Evolutionary conservation across 2,797 vertebrate genomes (phyloP).

Genomic region (Melanotaenia pygmaea): DNA sequence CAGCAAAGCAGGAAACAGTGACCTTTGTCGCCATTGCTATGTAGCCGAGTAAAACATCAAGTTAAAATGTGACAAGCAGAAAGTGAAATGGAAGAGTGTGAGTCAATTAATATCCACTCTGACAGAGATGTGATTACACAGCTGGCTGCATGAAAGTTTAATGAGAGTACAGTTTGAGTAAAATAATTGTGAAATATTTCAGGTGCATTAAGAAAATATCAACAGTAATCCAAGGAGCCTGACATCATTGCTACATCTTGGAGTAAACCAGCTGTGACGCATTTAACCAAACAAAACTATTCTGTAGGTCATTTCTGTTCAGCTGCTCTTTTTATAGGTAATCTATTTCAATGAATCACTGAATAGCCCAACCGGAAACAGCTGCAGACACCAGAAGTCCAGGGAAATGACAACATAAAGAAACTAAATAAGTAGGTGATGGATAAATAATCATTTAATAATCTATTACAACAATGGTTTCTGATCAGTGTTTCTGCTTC

Average conservation of each 20-base stretch:
- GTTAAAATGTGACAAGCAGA: constrained; percentile 34
- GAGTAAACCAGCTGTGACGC: constrained; percentile 21
- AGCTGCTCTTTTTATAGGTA: constrained; percentile 8
- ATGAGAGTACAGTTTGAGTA: constrained; percentile 19
- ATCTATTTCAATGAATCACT: neutral
- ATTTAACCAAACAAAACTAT: constrained; percentile 3
- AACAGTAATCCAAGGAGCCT: constrained; percentile 32
- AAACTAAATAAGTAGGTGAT: no score
- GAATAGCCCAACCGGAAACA: neutral
- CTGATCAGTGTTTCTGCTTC: no score
- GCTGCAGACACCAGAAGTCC: neutral
- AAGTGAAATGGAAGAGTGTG: constrained; percentile 7
- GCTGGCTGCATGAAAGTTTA: constrained; percentile 26
- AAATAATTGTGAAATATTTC: constrained; percentile 39
- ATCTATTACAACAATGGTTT: no score
- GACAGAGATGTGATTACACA: constrained; percentile 33
- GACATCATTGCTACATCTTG: constrained; percentile 32
- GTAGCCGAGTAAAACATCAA: constrained; percentile 32
- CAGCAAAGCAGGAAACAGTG: constrained; percentile 7
- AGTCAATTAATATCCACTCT: constrained; percentile 16
- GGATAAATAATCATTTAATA: no score
- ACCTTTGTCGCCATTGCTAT: constrained; percentile 1
- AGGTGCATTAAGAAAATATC: constrained; percentile 43
- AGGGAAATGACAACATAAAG: neutral
- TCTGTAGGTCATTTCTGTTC: constrained; percentile 15